A percentile compares a stretch with the other conserved stretches of the same genome.
Evolutionary conservation across 2,113 vertebrate genomes (phyloP).

Genomic region (Ascaphus truei): DNA sequence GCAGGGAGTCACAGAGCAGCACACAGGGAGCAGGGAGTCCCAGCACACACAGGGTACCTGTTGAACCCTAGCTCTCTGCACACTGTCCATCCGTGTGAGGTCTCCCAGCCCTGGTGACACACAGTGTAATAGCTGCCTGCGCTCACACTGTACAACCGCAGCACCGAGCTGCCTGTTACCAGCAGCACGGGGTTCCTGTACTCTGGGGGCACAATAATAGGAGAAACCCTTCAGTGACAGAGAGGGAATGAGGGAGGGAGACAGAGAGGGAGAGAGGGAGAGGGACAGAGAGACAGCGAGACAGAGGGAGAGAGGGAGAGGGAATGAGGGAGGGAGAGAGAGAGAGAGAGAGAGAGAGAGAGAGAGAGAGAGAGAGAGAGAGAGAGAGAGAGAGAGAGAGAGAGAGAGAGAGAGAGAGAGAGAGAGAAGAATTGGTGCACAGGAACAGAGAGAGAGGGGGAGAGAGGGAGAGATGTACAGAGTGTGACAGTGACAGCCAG

Average conservation of each 20-base stretch:
- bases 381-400: too few species aligned
- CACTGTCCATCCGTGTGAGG: conserved; percentile 1
- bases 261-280: too few species aligned
- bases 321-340: too few species aligned
- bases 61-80: conserved; percentile 30
- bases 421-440: too few species aligned
- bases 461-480: too few species aligned
- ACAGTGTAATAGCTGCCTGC: conserved; percentile 28
- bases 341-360: too few species aligned
- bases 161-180: conserved; percentile 10
- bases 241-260: background rate
- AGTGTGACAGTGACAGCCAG: too few species aligned
- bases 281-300: too few species aligned
- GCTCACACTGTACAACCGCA: conserved; percentile 9
- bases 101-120: conserved; percentile 34
- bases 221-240: background rate
- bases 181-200: conserved; percentile 37
- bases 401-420: too few species aligned
- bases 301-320: too few species aligned
- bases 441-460: too few species aligned
- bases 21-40: background rate
- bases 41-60: conserved; percentile 9
- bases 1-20: background rate
- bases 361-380: too few species aligned
- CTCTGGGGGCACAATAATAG: background rate